A percentile compares a stretch with the other conserved stretches of the same genome.
phyloP scores from a whole-genome alignment of 2,888 invertebrate genomes.

The Exephanes ischioxanthus region DNA sequence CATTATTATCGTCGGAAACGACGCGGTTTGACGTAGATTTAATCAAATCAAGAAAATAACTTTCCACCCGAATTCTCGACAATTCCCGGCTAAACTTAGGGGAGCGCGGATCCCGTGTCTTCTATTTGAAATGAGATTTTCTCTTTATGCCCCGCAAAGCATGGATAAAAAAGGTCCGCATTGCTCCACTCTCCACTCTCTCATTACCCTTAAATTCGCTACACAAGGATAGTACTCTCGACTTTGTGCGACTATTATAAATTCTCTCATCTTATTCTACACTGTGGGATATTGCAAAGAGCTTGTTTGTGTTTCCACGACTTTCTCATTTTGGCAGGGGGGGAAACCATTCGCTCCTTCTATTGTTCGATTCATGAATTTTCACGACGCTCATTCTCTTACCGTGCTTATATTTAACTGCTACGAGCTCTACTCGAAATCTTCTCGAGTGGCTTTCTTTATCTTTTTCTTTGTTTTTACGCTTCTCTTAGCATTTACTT shows the following conservation, averaged over 20 bases:
- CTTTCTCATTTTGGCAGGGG: constrained; percentile 13
- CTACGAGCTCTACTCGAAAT: constrained; percentile 1
- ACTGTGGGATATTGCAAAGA: neutral
- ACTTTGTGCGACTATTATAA: constrained; percentile 16
- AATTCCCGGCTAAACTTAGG: neutral
- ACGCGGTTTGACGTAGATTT: constrained; percentile 22
- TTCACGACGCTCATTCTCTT: constrained; percentile 2
- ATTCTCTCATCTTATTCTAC: constrained; percentile 8
- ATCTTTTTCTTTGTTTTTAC: constrained; percentile 30
- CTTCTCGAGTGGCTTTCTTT: constrained; percentile 15
- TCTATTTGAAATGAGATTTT: neutral
- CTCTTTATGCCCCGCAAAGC: neutral
- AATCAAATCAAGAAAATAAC: constrained; percentile 59
- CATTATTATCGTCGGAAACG: constrained; percentile 42
- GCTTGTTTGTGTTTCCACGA: constrained; percentile 10
- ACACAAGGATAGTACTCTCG: constrained; percentile 8
- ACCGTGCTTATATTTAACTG: constrained; percentile 9
- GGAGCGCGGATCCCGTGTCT: neutral
- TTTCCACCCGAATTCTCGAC: constrained; percentile 6
- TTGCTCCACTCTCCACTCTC: neutral
- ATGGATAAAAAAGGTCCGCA: neutral
- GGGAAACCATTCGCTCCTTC: neutral
- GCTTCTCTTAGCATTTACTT: constrained; percentile 33
- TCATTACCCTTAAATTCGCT: constrained; percentile 12
- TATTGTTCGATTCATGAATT: constrained; percentile 20